Conservation (phyloP, 2,797 vertebrate genomes). For the Sarcoramphus papa region DNA sequence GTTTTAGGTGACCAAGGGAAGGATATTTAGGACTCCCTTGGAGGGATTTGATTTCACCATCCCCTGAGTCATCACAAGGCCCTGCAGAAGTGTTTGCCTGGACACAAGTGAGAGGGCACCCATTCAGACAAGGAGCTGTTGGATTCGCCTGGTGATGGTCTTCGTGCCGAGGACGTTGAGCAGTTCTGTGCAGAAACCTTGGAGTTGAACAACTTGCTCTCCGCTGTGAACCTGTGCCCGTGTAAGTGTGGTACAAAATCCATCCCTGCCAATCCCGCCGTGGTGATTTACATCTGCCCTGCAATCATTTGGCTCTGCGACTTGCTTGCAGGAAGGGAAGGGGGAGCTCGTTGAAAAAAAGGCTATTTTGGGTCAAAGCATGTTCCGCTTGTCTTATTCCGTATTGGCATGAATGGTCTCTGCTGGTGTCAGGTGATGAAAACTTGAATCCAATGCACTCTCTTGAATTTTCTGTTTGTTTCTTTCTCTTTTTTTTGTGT, state of each 20-base stretch:
- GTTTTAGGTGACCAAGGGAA: neutral
- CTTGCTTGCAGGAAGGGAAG: neutral
- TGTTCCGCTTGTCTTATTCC: neutral
- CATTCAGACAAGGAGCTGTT: too few species aligned
- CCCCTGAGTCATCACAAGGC: neutral
- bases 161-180: rapidly evolving
- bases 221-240: rapidly evolving
- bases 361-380: neutral
- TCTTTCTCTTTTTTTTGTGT: neutral
- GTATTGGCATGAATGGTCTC: too few species aligned
- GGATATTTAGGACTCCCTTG: neutral
- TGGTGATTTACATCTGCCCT: neutral
- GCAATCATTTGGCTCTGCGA: rapidly evolving
- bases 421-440: neutral
- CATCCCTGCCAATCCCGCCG: too few species aligned
- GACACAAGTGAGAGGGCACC: too few species aligned
- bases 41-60: neutral
- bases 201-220: too few species aligned
- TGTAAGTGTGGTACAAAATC: too few species aligned
- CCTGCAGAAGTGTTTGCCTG: neutral
- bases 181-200: neutral
- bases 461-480: neutral
- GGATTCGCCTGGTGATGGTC: neutral
- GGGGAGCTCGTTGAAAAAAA: neutral
- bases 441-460: neutral